Conservation (phyloP, 2,888 invertebrate species). For the Dynastes maya region DNA sequence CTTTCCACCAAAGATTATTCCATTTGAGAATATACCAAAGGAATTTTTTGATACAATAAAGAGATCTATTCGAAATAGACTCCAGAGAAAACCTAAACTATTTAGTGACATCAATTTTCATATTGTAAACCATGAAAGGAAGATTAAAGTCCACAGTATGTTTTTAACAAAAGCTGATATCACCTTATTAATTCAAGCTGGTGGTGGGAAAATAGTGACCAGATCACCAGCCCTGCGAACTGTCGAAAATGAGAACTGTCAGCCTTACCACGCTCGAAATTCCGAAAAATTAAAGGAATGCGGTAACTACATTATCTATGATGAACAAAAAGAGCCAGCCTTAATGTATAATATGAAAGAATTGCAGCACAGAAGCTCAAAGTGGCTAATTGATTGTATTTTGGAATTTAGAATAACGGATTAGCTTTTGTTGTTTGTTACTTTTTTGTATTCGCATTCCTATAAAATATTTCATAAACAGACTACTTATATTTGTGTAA, state of each 20-base stretch:
- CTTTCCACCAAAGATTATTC: constrained; percentile 8
- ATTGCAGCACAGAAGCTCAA: constrained; percentile 61
- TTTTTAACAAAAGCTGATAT: constrained; percentile 60
- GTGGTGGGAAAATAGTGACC: constrained; percentile 61
- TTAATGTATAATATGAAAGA: constrained; percentile 62
- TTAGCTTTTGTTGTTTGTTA: constrained; percentile 9
- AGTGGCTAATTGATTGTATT: constrained; percentile 64
- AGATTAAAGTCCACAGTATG: constrained; percentile 55
- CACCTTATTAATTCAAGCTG: constrained; percentile 58
- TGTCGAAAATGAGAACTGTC: constrained; percentile 48
- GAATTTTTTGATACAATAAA: constrained; percentile 38
- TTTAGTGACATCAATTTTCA: constrained; percentile 64
- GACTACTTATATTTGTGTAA: too few relatives aligned
- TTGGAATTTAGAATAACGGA: constrained; percentile 57
- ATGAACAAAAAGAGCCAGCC: constrained; percentile 58
- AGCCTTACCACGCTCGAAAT: constrained; percentile 54
- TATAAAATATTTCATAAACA: too few relatives aligned
- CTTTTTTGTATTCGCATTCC: neutral
- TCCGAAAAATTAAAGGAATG: constrained; percentile 53
- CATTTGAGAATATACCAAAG: constrained; percentile 46
- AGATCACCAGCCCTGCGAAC: constrained; percentile 61
- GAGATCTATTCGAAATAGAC: constrained; percentile 59
- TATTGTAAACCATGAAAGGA: constrained; percentile 56
- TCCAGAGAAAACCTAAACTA: constrained; percentile 62
- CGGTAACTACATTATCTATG: constrained; percentile 63